A percentile compares a stretch with the other conserved stretches of the same genome.
phyloP scores from a whole-genome alignment of 2,888 invertebrate species.

The Scaptomyza cyrtandrae region DNA sequence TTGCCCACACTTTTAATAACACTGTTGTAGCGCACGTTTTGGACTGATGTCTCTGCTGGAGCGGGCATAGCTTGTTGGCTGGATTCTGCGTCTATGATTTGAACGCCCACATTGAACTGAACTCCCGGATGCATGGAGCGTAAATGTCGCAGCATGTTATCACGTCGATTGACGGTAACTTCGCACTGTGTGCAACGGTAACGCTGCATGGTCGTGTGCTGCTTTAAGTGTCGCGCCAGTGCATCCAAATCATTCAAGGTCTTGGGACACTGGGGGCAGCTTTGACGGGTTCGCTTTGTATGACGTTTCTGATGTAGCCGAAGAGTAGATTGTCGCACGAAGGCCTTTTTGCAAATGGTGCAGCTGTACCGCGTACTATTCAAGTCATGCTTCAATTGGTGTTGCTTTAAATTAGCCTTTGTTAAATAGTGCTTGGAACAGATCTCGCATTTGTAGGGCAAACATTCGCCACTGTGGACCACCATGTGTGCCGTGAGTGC shows the following conservation, averaged over 20 bases:
- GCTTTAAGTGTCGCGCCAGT: slow-evolving; percentile 88
- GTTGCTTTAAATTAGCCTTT: slow-evolving; percentile 89
- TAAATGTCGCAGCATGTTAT: slow-evolving; percentile 91
- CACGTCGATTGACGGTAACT: slow-evolving; percentile 90
- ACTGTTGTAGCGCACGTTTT: slow-evolving; percentile 68
- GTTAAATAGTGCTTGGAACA: slow-evolving; percentile 87
- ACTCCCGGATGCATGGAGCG: slow-evolving; percentile 89
- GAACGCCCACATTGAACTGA: slow-evolving; percentile 61
- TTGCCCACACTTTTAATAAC: slow-evolving; percentile 83
- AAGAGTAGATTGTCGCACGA: slow-evolving; percentile 87
- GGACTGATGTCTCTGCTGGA: slow-evolving; percentile 20
- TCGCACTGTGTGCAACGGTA: slow-evolving; percentile 90
- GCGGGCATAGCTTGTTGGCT: not conserved
- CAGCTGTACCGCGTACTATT: slow-evolving; percentile 85
- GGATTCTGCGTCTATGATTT: slow-evolving; percentile 36
- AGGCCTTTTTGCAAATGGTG: slow-evolving; percentile 87
- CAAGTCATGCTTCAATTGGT: slow-evolving; percentile 84
- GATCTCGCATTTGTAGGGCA: slow-evolving; percentile 86
- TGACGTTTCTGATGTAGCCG: slow-evolving; percentile 86
- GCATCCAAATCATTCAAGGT: slow-evolving; percentile 89
- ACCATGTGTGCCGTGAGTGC: slow-evolving; percentile 87
- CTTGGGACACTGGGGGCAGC: slow-evolving; percentile 88
- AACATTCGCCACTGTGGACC: slow-evolving; percentile 88
- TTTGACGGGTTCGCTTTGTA: slow-evolving; percentile 85
- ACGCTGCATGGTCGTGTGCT: slow-evolving; percentile 79